Conservation (phyloP, 2,888 invertebrate species). For the Philhelius pedissequus region DNA sequence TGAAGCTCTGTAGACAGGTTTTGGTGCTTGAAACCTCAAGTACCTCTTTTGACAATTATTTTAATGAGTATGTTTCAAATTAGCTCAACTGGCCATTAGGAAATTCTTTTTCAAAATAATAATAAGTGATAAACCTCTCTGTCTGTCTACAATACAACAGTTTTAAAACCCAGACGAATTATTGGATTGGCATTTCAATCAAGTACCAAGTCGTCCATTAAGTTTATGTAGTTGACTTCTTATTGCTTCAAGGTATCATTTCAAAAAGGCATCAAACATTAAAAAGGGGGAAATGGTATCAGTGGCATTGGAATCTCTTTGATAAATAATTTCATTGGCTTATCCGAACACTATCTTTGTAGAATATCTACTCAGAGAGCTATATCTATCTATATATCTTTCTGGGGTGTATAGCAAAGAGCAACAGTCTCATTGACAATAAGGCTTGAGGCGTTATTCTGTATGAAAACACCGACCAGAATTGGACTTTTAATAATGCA, state of each 20-base stretch:
- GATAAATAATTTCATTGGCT: not conserved
- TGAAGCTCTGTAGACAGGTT: not conserved
- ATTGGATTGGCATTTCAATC: not conserved
- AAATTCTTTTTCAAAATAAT: not conserved
- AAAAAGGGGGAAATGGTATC: not conserved
- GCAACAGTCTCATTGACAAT: not conserved
- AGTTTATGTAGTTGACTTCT: not conserved
- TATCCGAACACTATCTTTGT: not conserved
- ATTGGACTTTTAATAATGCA: slow-evolving; percentile 52
- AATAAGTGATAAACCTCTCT: not conserved
- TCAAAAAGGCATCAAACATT: not conserved
- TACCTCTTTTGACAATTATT: not conserved
- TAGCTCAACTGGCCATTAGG: not conserved
- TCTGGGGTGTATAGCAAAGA: not conserved
- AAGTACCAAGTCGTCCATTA: slow-evolving; percentile 16
- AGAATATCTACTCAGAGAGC: not conserved
- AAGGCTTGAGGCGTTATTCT: not conserved
- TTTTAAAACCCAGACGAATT: not conserved
- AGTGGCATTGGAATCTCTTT: not conserved
- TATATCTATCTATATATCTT: too few relatives aligned
- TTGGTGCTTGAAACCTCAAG: not conserved
- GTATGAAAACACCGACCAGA: not conserved
- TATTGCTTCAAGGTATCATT: not conserved
- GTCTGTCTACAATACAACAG: not conserved
- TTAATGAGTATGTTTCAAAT: not conserved